Base-by-base conservation (phyloP, 2,888 invertebrate species). In the Mythimna lalbum region DNA sequence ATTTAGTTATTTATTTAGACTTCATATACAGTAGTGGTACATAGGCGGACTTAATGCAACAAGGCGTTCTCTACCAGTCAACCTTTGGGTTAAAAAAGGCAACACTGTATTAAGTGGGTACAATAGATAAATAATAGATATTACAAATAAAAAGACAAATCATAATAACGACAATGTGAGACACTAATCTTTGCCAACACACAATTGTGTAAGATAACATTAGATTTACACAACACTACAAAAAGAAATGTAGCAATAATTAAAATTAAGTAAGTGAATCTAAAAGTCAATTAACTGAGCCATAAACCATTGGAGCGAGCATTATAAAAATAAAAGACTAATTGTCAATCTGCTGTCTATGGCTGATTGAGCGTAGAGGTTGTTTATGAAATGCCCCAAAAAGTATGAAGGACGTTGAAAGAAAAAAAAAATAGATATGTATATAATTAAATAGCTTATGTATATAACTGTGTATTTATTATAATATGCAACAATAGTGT, bases 331-430 rank as follows among this genome's bases (percentile, higher is more conserved):
- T 73, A 81, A 83, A 73, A 64, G 47, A 56, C 47, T 52, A 21
- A 27, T 56, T 23, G 63, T 63, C 59, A 31, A 62, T 59, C 67
- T 63, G 47, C 49, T 65, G 55, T 64, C 69, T 74, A 76, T 69
- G 73, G 66, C 67, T 63, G 67, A 63, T 72, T 79, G 69, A 50
- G 19, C 63, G 61, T 78, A 66, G 76, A 84, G 82, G 76, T 73
- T 69, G 61, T 71, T 78, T 76, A 64, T 67, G 84, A 78, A 83
- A 81, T 72, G 36, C 12, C 47, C 65, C 43, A 73, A 78, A 70
- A 80, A 73, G 9, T 73, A 53, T 61, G 71, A 81, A 83, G 63
- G 64, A 67, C 62, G 12, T 12, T 27, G 17, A 17, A 6, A 33
- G n/a, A 47, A 53, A 73, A n/a, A 39, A 59, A 52, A 33, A 10